Evolutionary conservation across 1,140 invertebrate species (phyloP).

Genomic region (Pachyrhynchus sulphureomaculatus): DNA sequence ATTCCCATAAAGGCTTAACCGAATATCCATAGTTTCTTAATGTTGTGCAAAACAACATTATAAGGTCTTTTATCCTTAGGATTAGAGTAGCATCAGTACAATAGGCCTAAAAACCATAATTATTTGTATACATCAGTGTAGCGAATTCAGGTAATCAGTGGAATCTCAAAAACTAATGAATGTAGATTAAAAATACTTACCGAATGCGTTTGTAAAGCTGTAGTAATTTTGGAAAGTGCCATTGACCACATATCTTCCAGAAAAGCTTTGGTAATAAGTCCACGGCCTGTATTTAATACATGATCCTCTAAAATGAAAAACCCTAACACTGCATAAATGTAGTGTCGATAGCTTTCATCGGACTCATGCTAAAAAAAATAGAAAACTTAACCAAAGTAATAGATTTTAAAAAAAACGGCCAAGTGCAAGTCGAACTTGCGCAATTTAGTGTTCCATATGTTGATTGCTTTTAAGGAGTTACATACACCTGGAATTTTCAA

Average conservation of each 20-base stretch:
- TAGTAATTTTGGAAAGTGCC: constrained; percentile 84
- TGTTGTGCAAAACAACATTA: constrained; percentile 94
- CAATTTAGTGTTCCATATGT: too few relatives aligned
- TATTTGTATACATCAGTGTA: too few relatives aligned
- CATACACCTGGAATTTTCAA: too few relatives aligned
- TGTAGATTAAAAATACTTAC: constrained; percentile 33
- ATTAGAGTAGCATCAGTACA: constrained; percentile 92
- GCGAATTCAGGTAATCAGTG: too few relatives aligned
- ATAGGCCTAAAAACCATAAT: constrained; percentile 79
- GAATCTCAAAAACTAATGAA: too few relatives aligned
- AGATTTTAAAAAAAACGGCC: too few relatives aligned
- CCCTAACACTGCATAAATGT: constrained; percentile 88
- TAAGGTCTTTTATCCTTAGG: constrained; percentile 93
- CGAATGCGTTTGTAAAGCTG: constrained; percentile 73
- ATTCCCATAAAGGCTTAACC: constrained; percentile 82
- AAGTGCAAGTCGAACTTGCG: too few relatives aligned
- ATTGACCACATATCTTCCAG: constrained; percentile 93
- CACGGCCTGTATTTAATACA: constrained; percentile 90
- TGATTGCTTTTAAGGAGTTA: too few relatives aligned
- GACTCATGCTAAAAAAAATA: constrained; percentile 74
- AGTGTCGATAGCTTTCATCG: constrained; percentile 83
- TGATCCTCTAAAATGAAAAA: constrained; percentile 99
- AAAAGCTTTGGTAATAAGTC: constrained; percentile 87
- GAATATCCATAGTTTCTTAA: constrained; percentile 91
- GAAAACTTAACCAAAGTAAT: too few relatives aligned